These are phyloP conservation scores for Picathartes gymnocephalus DNA, from an alignment of 2,113 vertebrate species.

Conservation along the genomic window DNA sequence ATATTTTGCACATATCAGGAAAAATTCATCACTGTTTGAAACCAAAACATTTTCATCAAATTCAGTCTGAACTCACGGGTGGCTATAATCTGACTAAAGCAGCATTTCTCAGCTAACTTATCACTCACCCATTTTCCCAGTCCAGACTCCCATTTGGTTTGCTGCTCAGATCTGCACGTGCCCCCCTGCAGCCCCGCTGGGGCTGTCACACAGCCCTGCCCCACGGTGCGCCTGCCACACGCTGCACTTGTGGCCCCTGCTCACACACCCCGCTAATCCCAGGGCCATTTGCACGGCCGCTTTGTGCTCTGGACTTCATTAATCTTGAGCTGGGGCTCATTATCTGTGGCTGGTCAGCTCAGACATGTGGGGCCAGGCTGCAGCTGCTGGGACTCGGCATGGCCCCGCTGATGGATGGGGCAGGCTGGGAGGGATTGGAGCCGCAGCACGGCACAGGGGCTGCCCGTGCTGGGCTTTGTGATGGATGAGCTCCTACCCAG, in stretches of 20 bases:
- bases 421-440: background rate
- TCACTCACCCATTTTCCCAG: background rate
- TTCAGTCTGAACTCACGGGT: background rate
- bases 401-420: constrained; percentile 12
- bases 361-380: constrained; percentile 2
- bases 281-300: background rate
- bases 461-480: background rate
- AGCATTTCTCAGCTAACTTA: background rate
- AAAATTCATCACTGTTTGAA: background rate
- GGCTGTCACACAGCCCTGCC: background rate
- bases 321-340: constrained; percentile 18
- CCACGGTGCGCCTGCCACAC: background rate
- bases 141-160: background rate
- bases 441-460: background rate
- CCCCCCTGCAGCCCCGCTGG: background rate
- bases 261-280: background rate
- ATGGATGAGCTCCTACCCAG: background rate
- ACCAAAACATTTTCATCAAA: background rate
- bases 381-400: constrained; percentile 39
- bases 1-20: background rate
- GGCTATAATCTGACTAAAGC: background rate
- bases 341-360: constrained; percentile 13
- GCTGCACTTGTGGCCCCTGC: background rate
- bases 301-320: constrained; percentile 10
- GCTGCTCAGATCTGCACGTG: background rate